Evolutionary conservation across 2,113 vertebrate genomes (phyloP).

Genomic region (Pogonocichla stellata): DNA sequence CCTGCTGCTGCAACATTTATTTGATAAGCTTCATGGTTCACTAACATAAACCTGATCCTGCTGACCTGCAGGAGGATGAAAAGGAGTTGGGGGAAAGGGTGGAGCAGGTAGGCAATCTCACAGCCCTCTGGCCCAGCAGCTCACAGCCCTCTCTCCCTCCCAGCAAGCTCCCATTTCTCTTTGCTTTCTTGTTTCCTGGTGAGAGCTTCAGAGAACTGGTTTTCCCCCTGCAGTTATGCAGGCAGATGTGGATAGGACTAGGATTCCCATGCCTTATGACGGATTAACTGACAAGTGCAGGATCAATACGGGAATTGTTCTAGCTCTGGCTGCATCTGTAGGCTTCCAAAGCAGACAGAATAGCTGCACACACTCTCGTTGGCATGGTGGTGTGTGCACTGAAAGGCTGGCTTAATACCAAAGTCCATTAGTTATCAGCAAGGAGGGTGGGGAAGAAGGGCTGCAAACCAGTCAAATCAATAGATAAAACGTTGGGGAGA

Average conservation of each 20-base stretch:
- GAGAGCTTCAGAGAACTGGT: conserved; percentile 65
- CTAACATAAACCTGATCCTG: conserved; percentile 68
- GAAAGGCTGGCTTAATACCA: conserved; percentile 52
- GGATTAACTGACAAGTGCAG: conserved; percentile 60
- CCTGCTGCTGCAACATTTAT: conserved; percentile 73
- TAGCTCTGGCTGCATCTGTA: conserved; percentile 45
- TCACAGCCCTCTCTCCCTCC: conserved; percentile 14
- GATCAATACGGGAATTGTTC: conserved; percentile 71
- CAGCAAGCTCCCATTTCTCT: conserved; percentile 51
- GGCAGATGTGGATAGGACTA: conserved; percentile 75
- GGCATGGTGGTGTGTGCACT: conserved; percentile 30
- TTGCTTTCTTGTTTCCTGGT: conserved; percentile 49
- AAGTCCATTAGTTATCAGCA: conserved; percentile 48
- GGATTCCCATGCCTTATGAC: conserved; percentile 73
- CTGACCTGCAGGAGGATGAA: conserved; percentile 72
- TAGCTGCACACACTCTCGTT: conserved; percentile 28
- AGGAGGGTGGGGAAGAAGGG: background rate
- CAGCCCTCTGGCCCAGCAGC: background rate
- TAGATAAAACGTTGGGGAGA: conserved; percentile 35
- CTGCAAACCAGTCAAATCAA: conserved; percentile 34
- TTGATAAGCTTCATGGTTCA: conserved; percentile 71
- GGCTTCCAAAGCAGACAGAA: conserved; percentile 50
- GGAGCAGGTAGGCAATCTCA: conserved; percentile 42
- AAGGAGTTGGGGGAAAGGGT: conserved; percentile 31
- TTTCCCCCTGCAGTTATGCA: conserved; percentile 59